These are phyloP conservation scores for Rhodinocichla rosea DNA, from an alignment of 2,113 vertebrate species.

Conservation along the genomic window DNA sequence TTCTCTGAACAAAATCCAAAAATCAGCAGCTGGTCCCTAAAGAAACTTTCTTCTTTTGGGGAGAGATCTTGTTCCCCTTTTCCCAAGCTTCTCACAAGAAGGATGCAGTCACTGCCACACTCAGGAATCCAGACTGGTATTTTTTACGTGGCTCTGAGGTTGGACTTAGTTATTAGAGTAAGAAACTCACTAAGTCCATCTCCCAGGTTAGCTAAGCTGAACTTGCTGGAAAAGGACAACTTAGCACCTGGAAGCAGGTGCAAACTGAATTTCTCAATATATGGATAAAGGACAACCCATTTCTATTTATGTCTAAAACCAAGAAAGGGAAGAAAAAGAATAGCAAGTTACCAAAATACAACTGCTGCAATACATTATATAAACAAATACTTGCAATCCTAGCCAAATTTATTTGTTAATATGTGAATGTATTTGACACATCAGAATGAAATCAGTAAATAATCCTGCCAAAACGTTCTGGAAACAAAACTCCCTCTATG, in stretches of 20 bases:
- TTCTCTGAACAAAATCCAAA: conserved; percentile 2
- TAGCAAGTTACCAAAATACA: not conserved
- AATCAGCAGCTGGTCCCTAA: not conserved
- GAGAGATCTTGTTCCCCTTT: not conserved
- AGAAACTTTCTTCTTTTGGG: not conserved
- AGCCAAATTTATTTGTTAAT: not conserved
- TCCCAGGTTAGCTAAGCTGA: not conserved
- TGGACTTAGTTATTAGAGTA: not conserved
- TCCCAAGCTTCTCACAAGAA: not conserved
- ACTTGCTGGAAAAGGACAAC: not conserved
- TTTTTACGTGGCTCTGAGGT: not conserved
- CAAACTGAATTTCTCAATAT: not conserved
- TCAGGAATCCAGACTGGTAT: not conserved
- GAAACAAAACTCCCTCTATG: not conserved
- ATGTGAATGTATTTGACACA: not conserved
- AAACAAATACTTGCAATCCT: not conserved
- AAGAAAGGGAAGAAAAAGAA: not conserved
- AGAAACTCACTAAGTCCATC: not conserved
- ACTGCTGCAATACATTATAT: not conserved
- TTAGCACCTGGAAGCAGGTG: not conserved
- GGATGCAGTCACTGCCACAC: not conserved
- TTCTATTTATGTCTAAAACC: not conserved
- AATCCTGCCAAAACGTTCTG: not conserved
- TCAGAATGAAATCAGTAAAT: not conserved
- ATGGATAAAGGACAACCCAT: not conserved